Evolutionary conservation across 2,797 vertebrate species (phyloP).

Genomic region (Periparus ater): DNA sequence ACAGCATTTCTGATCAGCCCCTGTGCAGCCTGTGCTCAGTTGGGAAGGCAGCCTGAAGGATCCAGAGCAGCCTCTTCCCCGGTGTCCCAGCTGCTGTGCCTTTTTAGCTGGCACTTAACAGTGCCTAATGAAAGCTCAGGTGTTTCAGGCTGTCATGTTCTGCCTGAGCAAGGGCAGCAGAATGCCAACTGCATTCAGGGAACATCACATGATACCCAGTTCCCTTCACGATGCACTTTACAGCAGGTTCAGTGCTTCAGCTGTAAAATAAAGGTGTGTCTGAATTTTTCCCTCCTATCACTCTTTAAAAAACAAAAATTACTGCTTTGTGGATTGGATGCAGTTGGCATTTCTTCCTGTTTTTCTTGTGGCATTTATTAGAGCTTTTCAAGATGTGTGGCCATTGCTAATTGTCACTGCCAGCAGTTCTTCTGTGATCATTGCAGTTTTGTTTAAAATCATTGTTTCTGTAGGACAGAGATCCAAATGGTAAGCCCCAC

Average conservation of each 20-base stretch:
- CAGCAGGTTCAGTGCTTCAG: background rate
- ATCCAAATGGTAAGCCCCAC: background rate
- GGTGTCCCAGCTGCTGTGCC: background rate
- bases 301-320: background rate
- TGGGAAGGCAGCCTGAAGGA: background rate
- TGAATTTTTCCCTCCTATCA: background rate
- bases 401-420: background rate
- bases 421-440: background rate
- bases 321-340: background rate
- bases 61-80: background rate
- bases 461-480: background rate
- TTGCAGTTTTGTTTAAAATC: background rate
- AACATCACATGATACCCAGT: background rate
- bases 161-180: background rate
- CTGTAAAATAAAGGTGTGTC: background rate
- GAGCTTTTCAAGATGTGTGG: background rate
- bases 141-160: background rate
- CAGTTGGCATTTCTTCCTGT: background rate
- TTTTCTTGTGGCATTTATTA: background rate
- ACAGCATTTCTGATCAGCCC: background rate
- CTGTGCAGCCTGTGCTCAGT: background rate
- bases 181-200: background rate
- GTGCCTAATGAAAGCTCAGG: background rate
- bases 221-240: background rate
- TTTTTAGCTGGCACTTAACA: background rate